Evolutionary conservation across 2,888 invertebrate genomes (phyloP), one percentile per base, ranked within the genome.

Genomic region (Ectemnius lituratus): DNA sequence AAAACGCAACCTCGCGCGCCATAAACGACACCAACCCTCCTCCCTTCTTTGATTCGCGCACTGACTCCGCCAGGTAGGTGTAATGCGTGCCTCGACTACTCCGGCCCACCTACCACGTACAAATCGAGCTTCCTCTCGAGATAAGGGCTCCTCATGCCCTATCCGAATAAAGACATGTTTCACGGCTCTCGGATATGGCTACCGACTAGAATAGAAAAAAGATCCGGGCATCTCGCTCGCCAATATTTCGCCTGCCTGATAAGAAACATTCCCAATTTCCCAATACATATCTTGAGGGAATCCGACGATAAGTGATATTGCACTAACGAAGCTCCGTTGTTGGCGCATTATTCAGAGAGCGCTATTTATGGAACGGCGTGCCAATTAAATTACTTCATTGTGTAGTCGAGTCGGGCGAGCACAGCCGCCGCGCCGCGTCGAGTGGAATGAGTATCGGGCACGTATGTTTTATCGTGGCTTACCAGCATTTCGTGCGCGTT

Each of bases 1-100:
- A 87, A 89, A 89, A 83, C 85, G 81, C 83, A 81, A 80, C 83
- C 85, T 83, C 85, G 83, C 74, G 79, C 83, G 85, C 88, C 85
- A 88, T 87, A 88, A 88, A 86, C 85, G 79, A 86, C 87, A 80
- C 87, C 85, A 82, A 88, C 85, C 87, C 87, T 83, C 69, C 74
- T 52, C 46, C 59, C 49, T 76, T 64, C 73, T 78, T 73, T 64
- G 58, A 56, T 59, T 23, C 72, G 64, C 67, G 52, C 52, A 69
- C 71, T 81, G 81, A 81, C 81, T 81, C 71, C 72, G 27, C 4
- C 37, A 37, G 52, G 46, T 67, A 45, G 46, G 18, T 23, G 23
- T 23, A 23, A 23, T 23, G 23, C 23, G 23, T 23, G 23, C 23
- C 3, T 23, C 23, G 2, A 2, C 23, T 2, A 3, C 23, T 23